These are phyloP conservation scores for Eupithecia insigniata DNA, from an alignment of 2,888 invertebrate species.

Conservation along the genomic window DNA sequence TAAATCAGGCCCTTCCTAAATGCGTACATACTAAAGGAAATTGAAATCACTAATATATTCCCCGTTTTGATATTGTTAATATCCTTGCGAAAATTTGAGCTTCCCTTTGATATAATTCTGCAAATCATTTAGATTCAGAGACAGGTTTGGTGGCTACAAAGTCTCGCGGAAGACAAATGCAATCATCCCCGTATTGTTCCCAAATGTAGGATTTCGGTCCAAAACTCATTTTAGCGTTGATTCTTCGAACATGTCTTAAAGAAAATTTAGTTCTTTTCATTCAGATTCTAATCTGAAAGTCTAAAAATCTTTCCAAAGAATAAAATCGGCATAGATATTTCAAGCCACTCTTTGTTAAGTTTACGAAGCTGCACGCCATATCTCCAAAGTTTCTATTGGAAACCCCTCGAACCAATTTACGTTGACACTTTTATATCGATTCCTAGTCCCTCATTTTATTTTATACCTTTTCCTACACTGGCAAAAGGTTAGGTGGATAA, in stretches of 20 bases:
- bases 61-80: constrained; percentile 55
- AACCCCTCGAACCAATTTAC: constrained; percentile 12
- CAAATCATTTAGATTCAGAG: constrained; percentile 18
- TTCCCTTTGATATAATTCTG: constrained; percentile 24
- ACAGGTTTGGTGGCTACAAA: neutral
- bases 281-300: neutral
- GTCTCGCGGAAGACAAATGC: neutral
- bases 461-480: neutral
- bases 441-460: neutral
- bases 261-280: neutral
- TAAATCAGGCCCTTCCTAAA: constrained; percentile 57
- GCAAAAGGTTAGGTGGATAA: neutral
- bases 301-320: neutral
- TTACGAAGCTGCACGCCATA: constrained; percentile 4
- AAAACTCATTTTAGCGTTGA: neutral
- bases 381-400: constrained; percentile 9
- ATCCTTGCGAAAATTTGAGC: constrained; percentile 45
- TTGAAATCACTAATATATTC: constrained; percentile 61
- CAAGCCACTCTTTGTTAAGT: constrained; percentile 3
- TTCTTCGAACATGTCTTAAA: neutral
- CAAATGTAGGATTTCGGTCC: neutral
- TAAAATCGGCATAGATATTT: constrained; percentile 1
- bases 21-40: constrained; percentile 57
- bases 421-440: constrained; percentile 14
- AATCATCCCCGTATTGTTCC: neutral